Percentiles rank a stretch among this genome's conserved stretches.
Evolutionary conservation across 2,797 vertebrate genomes (phyloP).

Genomic region (Hirundo rustica): DNA sequence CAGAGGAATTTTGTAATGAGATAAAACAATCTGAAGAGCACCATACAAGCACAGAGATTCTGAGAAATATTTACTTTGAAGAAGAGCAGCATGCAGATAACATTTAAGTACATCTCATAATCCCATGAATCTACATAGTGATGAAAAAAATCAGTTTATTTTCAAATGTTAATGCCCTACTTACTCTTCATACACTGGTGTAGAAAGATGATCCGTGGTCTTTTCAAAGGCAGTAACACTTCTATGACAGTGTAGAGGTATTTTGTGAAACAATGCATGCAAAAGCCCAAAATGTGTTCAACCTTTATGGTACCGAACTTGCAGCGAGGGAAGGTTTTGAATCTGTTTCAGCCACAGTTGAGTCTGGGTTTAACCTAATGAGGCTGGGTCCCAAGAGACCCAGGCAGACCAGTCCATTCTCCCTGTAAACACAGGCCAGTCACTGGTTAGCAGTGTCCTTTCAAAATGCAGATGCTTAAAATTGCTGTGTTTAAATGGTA

Average conservation of each 20-base stretch:
- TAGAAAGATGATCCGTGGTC: background rate
- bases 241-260: background rate
- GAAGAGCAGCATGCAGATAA: background rate
- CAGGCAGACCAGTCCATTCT: background rate
- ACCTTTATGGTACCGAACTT: background rate
- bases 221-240: background rate
- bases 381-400: background rate
- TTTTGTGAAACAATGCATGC: background rate
- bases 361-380: background rate
- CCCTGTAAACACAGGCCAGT: background rate
- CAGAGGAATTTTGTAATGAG: background rate
- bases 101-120: background rate
- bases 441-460: background rate
- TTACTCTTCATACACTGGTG: background rate
- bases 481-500: background rate
- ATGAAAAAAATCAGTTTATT: background rate
- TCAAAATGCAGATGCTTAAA: background rate
- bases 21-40: background rate
- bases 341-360: background rate
- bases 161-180: background rate
- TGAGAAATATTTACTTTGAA: background rate
- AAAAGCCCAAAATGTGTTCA: background rate
- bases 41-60: background rate
- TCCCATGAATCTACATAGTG: background rate
- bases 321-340: background rate